Evolutionary conservation across 2,113 vertebrate genomes (phyloP).

Genomic region (Malurus melanocephalus): DNA sequence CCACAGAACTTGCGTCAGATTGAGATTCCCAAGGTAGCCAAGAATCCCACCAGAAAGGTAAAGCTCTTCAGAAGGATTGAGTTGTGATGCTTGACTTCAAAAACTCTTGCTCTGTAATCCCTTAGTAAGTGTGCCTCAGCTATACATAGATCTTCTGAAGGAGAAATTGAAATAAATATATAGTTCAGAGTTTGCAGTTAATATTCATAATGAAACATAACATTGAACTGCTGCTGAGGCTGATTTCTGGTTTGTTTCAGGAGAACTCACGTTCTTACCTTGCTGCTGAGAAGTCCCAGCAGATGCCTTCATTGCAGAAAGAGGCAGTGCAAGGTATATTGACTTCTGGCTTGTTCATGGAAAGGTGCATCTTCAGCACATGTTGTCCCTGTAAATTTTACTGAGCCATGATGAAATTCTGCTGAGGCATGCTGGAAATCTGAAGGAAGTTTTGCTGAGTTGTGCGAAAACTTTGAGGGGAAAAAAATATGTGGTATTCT

Average conservation of each 20-base stretch:
- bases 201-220: neutral
- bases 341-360: neutral
- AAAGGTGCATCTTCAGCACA: slow-evolving; percentile 20
- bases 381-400: neutral
- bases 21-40: slow-evolving; percentile 84
- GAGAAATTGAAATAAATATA: neutral
- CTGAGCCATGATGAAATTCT: neutral
- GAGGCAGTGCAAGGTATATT: slow-evolving; percentile 82
- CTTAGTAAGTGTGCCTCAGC: neutral
- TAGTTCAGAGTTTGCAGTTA: neutral
- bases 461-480: neutral
- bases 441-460: neutral
- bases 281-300: slow-evolving; percentile 62
- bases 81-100: neutral
- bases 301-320: slow-evolving; percentile 69
- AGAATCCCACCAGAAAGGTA: slow-evolving; percentile 78
- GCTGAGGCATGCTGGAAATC: neutral
- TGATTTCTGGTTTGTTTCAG: slow-evolving; percentile 49
- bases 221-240: neutral
- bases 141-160: neutral
- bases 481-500: neutral
- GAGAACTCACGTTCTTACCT: slow-evolving; percentile 42
- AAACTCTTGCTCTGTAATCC: neutral
- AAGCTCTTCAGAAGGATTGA: slow-evolving; percentile 22
- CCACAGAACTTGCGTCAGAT: slow-evolving; percentile 90